These are phyloP conservation scores for Graphium colonna DNA, from an alignment of 2,888 invertebrate genomes.

Conservation along the genomic window DNA sequence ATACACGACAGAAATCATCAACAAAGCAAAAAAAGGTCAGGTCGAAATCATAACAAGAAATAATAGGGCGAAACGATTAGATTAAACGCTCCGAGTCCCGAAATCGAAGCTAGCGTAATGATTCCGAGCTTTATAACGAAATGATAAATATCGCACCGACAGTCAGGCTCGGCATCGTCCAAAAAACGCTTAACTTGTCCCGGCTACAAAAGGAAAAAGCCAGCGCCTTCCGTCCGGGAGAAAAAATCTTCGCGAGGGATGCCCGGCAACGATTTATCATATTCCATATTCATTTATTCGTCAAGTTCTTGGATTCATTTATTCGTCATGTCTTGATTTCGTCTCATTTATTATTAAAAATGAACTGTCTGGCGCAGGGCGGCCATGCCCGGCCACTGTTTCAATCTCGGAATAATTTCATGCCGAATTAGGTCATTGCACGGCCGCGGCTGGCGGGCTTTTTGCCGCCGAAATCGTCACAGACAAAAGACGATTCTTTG, in stretches of 20 bases:
- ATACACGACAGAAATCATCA: not conserved
- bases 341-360: conserved; percentile 82
- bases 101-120: conserved; percentile 62
- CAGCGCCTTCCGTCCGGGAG: conserved; percentile 78
- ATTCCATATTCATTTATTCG: conserved; percentile 81
- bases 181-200: conserved; percentile 80
- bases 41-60: not conserved
- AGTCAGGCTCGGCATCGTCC: conserved; percentile 63
- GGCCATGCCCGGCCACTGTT: conserved; percentile 71
- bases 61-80: conserved; percentile 21
- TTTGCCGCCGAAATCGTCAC: not conserved
- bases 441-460: conserved; percentile 13
- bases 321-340: conserved; percentile 81
- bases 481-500: not conserved
- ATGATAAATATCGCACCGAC: conserved; percentile 76
- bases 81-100: conserved; percentile 36
- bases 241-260: conserved; percentile 79
- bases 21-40: not conserved
- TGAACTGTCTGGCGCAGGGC: conserved; percentile 78
- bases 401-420: conserved; percentile 76
- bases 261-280: conserved; percentile 77
- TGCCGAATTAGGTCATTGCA: conserved; percentile 61
- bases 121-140: conserved; percentile 65
- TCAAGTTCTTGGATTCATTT: conserved; percentile 81
- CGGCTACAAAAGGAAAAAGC: conserved; percentile 78